phyloP scores from a whole-genome alignment of 2,113 vertebrate genomes.

The Plestiodon gilberti region DNA sequence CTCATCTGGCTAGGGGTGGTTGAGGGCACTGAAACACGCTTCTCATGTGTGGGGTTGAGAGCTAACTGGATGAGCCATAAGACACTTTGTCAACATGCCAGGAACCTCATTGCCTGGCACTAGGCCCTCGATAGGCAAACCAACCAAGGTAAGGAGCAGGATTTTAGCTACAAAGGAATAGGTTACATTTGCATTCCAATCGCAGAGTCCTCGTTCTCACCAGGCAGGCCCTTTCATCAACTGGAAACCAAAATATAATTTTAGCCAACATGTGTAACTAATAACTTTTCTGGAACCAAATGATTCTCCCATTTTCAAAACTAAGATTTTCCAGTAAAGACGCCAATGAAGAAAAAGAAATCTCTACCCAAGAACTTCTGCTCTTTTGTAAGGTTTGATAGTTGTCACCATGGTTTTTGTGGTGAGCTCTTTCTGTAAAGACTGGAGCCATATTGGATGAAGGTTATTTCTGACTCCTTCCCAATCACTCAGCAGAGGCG shows the following conservation, averaged over 20 bases:
- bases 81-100: not conserved
- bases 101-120: too few species aligned
- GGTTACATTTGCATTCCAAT: not conserved
- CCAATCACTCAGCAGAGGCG: not conserved
- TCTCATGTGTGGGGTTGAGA: not conserved
- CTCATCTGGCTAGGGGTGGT: not conserved
- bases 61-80: not conserved
- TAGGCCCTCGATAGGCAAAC: not conserved
- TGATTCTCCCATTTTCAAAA: not conserved
- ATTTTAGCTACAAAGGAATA: not conserved
- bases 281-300: not conserved
- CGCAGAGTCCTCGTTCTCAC: not conserved
- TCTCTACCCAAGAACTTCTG: not conserved
- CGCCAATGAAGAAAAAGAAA: not conserved
- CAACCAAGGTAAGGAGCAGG: constrained; percentile 11
- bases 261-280: not conserved
- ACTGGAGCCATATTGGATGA: not conserved
- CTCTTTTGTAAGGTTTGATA: constrained; percentile 14
- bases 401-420: not conserved
- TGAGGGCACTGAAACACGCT: not conserved
- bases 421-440: not conserved
- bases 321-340: not conserved
- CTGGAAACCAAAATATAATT: not conserved
- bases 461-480: not conserved
- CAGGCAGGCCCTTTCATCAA: not conserved